Percentiles rank a stretch among this genome's conserved stretches.
Conservation (phyloP, 2,888 invertebrate genomes). For the Andrena trimmerana region DNA sequence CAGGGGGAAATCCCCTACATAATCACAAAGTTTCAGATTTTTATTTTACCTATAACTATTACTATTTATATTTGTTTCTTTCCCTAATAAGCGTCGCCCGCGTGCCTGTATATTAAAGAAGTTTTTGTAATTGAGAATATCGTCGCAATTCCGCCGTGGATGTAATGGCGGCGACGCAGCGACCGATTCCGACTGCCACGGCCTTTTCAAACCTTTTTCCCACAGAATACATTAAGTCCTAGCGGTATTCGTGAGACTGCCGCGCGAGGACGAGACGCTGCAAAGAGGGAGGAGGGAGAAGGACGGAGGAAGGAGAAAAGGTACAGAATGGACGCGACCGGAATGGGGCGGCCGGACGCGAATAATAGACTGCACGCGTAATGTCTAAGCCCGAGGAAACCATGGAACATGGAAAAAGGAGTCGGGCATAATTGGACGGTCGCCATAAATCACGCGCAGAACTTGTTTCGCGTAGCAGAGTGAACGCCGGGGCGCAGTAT, state of each 20-base stretch:
- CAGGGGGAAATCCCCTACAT: no score
- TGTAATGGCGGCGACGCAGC: constrained; percentile 9
- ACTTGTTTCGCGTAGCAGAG: constrained; percentile 10
- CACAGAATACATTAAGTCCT: constrained; percentile 46
- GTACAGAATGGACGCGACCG: constrained; percentile 57
- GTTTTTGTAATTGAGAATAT: background rate
- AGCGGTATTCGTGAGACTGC: constrained; percentile 45
- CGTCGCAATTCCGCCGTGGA: background rate
- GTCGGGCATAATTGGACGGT: constrained; percentile 21
- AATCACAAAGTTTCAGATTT: no score
- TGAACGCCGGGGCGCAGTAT: background rate
- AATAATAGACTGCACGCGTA: constrained; percentile 54
- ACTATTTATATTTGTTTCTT: background rate
- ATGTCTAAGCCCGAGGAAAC: constrained; percentile 35
- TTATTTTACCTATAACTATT: no score
- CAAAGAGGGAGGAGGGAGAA: constrained; percentile 28
- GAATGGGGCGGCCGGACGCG: constrained; percentile 53
- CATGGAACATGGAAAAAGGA: constrained; percentile 29
- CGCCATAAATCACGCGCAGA: background rate
- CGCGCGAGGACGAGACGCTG: constrained; percentile 28
- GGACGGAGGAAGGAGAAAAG: constrained; percentile 42
- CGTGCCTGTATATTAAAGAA: background rate
- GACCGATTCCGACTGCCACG: constrained; percentile 11
- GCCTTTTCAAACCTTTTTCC: constrained; percentile 31
- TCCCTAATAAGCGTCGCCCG: background rate